Conservation (phyloP, 2,797 vertebrate genomes). For the Rhynchotus rufescens region DNA sequence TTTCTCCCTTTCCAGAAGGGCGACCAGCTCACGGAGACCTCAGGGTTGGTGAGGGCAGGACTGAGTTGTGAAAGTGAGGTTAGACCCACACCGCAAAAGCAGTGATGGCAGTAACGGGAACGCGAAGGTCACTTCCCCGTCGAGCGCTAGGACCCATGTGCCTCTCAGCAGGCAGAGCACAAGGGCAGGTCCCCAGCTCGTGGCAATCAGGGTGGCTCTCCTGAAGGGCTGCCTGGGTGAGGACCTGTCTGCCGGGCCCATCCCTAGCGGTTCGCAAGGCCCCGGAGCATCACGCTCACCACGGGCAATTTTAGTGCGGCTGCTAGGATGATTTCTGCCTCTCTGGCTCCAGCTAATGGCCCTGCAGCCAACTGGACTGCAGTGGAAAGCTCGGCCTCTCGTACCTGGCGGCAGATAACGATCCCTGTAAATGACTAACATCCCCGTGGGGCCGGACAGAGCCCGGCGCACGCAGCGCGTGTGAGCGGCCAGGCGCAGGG, state of each 20-base stretch:
- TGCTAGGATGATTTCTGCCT: background rate
- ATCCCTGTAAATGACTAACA: slow-evolving; percentile 65
- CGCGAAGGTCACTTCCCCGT: slow-evolving; percentile 38
- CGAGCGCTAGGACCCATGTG: background rate
- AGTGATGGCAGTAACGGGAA: slow-evolving; percentile 7
- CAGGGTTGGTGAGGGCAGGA: accelerated
- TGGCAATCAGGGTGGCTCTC: background rate
- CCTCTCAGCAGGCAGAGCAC: background rate
- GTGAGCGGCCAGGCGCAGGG: background rate
- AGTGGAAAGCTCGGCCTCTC: slow-evolving; percentile 30
- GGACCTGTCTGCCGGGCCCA: background rate
- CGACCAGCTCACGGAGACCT: background rate
- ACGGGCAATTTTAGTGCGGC: background rate
- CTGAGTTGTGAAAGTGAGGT: background rate
- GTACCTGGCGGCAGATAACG: slow-evolving; percentile 66
- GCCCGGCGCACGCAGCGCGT: background rate
- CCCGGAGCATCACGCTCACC: slow-evolving; percentile 1
- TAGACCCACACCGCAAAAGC: background rate
- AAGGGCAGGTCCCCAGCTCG: background rate
- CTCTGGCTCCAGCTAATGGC: background rate
- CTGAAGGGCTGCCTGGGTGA: background rate
- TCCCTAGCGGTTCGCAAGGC: background rate
- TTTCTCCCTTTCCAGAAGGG: background rate
- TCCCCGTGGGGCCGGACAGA: slow-evolving; percentile 12
- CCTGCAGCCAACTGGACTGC: slow-evolving; percentile 24